Evolutionary conservation across 1,140 invertebrate species (phyloP).

Genomic region (Chionoecetes opilio): DNA sequence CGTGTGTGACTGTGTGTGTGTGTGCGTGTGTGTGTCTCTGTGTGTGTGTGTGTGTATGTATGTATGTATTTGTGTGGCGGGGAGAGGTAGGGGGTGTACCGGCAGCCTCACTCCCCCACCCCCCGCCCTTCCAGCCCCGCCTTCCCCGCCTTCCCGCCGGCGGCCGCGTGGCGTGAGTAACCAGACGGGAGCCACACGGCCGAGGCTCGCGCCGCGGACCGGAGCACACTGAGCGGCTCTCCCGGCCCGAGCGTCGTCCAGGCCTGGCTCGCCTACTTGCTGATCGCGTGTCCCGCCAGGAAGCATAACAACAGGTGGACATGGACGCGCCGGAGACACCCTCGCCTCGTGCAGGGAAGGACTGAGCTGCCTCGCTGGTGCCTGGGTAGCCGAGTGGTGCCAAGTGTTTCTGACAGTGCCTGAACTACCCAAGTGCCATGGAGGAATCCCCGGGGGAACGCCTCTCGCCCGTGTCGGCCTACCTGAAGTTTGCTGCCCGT

Average conservation of each 20-base stretch:
- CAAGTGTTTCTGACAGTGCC: not conserved
- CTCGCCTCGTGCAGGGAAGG: not conserved
- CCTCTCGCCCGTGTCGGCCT: conserved; percentile 72
- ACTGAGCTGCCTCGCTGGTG: not conserved
- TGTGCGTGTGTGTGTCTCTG: conserved; percentile 19
- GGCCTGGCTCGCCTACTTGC: not conserved
- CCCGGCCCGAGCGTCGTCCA: not conserved
- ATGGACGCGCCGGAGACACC: not conserved
- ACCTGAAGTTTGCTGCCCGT: conserved; percentile 65
- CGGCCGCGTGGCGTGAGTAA: not conserved
- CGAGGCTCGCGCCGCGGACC: conserved; percentile 10
- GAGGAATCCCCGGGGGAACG: conserved; percentile 61
- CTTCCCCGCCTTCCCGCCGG: not conserved
- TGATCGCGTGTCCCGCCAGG: not conserved
- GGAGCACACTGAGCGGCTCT: conserved; percentile 11
- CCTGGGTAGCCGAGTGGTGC: not conserved
- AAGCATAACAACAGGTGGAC: not conserved
- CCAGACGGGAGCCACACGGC: not conserved
- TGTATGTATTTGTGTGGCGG: conserved; percentile 24
- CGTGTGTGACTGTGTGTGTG: not conserved
- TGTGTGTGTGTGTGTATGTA: conserved; percentile 40
- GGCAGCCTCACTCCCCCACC: not conserved
- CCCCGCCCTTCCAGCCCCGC: not conserved
- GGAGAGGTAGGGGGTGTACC: not conserved
- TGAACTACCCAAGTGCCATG: conserved; percentile 9